Evolutionary conservation across 2,113 vertebrate species (phyloP).

Genomic region (Pseudopodoces humilis): DNA sequence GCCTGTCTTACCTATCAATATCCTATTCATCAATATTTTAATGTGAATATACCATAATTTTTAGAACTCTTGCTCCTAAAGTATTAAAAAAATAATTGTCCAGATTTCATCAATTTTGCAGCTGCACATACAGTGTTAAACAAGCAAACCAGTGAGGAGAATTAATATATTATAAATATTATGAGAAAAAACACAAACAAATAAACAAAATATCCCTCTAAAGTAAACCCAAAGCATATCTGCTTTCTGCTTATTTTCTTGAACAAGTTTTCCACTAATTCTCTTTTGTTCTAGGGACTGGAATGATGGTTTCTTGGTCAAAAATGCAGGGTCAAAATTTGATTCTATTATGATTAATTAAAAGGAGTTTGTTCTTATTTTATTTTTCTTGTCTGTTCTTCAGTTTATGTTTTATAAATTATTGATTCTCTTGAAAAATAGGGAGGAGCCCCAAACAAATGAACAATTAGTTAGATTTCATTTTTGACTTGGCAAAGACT

Average conservation of each 20-base stretch:
- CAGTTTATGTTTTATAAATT: background rate
- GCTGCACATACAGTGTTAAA: background rate
- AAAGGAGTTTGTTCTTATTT: fast-evolving
- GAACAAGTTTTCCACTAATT: background rate
- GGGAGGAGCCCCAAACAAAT: background rate
- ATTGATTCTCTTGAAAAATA: background rate
- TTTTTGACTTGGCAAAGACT: background rate
- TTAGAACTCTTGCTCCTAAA: background rate
- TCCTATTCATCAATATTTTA: background rate
- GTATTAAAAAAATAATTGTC: fast-evolving
- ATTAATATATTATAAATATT: background rate
- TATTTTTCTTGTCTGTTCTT: background rate
- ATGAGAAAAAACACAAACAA: fast-evolving
- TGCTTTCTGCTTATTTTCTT: background rate
- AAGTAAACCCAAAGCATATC: fast-evolving
- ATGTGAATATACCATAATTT: background rate
- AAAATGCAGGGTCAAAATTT: background rate
- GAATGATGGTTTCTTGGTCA: background rate
- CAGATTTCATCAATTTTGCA: background rate
- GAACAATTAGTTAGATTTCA: background rate
- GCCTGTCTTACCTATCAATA: background rate
- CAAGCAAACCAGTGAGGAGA: background rate
- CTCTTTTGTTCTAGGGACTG: background rate
- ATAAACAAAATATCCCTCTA: background rate
- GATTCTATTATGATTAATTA: background rate